Base-by-base conservation (phyloP, 2,888 invertebrate species). In the Hypomecis punctinalis region DNA sequence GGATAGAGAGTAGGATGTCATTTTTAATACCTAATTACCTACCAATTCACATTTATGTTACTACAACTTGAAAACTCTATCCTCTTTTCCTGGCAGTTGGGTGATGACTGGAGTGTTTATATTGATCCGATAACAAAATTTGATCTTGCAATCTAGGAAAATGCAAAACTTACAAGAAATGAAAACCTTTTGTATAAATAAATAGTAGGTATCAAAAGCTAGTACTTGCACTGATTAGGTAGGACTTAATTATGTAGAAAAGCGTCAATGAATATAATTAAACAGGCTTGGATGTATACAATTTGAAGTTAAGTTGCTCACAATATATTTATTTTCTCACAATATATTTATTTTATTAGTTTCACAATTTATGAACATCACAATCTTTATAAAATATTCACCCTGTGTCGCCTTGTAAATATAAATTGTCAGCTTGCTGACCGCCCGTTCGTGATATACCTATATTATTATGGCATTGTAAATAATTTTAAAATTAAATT, bases 401-500 rank as follows among this genome's bases (percentile, higher is more conserved):
- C 76, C 81, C 82, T 78, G 76, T 78, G 75, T 83, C 78, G 82
- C 83, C 84, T 87, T 89, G 89, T 90, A 90, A 88, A 78, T 77
- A 71, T 71, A 75, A 70, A 72, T 68, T 77, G 77, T 80, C 78
- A 82, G 78, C 76, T 76, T 72, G 82, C 81, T 82, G 82, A 76
- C 78, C 76, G 84, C 80, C 81, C 79, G 81, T 82, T 80, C 83
- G 79, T 83, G 79, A 83, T 83, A 68, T 80, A 77, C 56, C 56
- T 56, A 56, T 56, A 76, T 47, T 66, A 67, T 60, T 83, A 84
- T 81, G 81, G 85, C 89, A 88, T 85, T 93, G 93, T 93, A 93
- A 90, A 93, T 93, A 93, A 81, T 89, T 91, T 90, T 90, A 89
- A 83, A 88, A 86, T 91, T 89, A 90, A 87, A 86, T 89, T 90